Percentiles rank a stretch among this genome's conserved stretches.
Conservation (phyloP, 1,140 invertebrate genomes). For the Drosophila leontia region DNA sequence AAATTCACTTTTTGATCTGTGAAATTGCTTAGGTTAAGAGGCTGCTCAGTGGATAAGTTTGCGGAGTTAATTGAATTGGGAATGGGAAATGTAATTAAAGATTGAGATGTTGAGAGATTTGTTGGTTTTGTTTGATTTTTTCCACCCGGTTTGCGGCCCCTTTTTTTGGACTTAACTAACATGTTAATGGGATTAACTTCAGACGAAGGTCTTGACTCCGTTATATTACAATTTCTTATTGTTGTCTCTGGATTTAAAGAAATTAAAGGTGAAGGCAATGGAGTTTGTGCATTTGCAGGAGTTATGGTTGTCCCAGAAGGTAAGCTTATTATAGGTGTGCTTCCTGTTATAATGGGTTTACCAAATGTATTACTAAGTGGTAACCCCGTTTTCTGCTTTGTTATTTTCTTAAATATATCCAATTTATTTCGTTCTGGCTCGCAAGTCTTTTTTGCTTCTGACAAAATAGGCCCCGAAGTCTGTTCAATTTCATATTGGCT, state of each 20-base stretch:
- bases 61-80: neutral
- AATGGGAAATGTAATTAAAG: neutral
- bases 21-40: conserved; percentile 50
- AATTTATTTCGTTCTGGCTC: conserved; percentile 93
- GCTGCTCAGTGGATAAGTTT: conserved; percentile 42
- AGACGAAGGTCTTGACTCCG: neutral
- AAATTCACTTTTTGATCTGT: neutral
- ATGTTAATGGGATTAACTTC: conserved; percentile 1
- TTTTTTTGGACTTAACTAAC: conserved; percentile 63
- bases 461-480: neutral
- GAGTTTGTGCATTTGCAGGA: conserved; percentile 35
- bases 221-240: neutral
- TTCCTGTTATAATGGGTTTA: neutral
- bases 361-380: conserved; percentile 21
- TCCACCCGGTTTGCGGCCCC: conserved; percentile 75
- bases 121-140: conserved; percentile 54
- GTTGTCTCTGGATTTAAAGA: conserved; percentile 1
- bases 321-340: conserved; percentile 58
- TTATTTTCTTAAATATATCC: conserved; percentile 94
- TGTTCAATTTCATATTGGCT: neutral
- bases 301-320: conserved; percentile 82
- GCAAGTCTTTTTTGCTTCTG: conserved; percentile 86
- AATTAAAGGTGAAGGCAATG: neutral
- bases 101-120: conserved; percentile 6
- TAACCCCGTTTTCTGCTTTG: conserved; percentile 59